phyloP scores from a whole-genome alignment of 2,888 invertebrate genomes.

The Eristalis arbustorum region DNA sequence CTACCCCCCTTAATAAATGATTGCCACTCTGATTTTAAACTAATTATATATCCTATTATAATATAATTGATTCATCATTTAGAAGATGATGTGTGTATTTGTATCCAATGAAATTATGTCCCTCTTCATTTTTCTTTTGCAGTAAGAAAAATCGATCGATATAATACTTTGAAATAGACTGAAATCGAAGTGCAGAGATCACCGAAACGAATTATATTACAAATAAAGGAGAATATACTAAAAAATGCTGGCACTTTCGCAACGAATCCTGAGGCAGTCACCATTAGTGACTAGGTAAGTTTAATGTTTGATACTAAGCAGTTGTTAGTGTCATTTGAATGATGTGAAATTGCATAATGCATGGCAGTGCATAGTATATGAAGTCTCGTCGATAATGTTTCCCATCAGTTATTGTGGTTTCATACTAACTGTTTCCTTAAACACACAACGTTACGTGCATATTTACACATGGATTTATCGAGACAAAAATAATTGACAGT shows the following conservation, averaged over 20 bases:
- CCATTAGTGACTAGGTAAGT: constrained; percentile 37
- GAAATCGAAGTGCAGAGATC: background rate
- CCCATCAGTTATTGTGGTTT: too few relatives aligned
- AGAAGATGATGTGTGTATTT: background rate
- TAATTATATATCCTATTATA: background rate
- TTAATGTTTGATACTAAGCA: background rate
- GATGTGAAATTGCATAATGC: background rate
- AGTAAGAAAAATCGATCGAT: constrained; percentile 44
- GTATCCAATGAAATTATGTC: background rate
- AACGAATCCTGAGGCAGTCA: constrained; percentile 28
- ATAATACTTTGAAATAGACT: background rate
- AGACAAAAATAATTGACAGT: too few relatives aligned
- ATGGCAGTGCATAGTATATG: background rate
- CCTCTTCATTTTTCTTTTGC: background rate
- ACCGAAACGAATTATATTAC: background rate
- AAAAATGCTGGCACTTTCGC: constrained; percentile 41
- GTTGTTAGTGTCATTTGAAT: background rate
- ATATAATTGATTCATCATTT: background rate
- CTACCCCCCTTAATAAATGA: too few relatives aligned
- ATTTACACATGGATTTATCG: too few relatives aligned
- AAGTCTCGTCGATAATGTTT: background rate
- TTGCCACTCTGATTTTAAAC: background rate
- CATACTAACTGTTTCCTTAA: too few relatives aligned
- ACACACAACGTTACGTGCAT: too few relatives aligned
- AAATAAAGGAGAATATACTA: background rate